Percentiles rank a stretch among this genome's conserved stretches.
Evolutionary conservation across 2,797 vertebrate genomes (phyloP).

Genomic region (Miichthys miiuy): DNA sequence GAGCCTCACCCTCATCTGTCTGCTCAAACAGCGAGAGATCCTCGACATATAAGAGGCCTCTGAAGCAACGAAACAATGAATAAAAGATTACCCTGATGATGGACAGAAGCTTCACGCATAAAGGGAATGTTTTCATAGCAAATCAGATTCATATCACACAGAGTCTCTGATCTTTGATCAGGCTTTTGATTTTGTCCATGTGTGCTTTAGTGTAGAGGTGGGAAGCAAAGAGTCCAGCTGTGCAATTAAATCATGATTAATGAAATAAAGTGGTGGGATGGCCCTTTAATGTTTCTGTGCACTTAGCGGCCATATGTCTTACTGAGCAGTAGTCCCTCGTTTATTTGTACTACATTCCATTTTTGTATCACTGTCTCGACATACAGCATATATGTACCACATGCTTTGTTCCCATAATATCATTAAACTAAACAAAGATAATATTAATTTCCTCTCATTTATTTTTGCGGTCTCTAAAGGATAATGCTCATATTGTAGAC

Average conservation of each 20-base stretch:
- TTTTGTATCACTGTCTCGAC: neutral
- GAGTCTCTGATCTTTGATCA: slow-evolving; percentile 32
- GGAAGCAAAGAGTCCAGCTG: slow-evolving; percentile 2
- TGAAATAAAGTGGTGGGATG: neutral
- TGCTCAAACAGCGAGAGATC: slow-evolving; percentile 43
- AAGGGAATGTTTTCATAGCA: slow-evolving; percentile 55
- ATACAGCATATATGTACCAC: neutral
- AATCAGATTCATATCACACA: slow-evolving; percentile 39
- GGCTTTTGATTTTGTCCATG: slow-evolving; percentile 29
- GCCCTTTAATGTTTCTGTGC: slow-evolving; percentile 20
- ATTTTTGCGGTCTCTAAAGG: neutral
- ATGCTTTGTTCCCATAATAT: neutral
- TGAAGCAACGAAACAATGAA: slow-evolving; percentile 64
- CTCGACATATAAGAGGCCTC: slow-evolving; percentile 34
- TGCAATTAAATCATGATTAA: slow-evolving; percentile 41
- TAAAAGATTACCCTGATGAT: slow-evolving; percentile 68
- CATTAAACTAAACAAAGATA: neutral
- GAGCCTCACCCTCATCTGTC: slow-evolving; percentile 31
- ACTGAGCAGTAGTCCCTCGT: neutral
- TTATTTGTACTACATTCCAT: neutral
- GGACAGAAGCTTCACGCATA: slow-evolving; percentile 53
- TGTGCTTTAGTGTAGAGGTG: neutral
- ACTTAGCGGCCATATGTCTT: neutral
- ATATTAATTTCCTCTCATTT: neutral
- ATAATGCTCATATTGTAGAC: neutral